Conservation (phyloP, 2,113 vertebrate species). For the Stomatorhinus ivindoensis region DNA sequence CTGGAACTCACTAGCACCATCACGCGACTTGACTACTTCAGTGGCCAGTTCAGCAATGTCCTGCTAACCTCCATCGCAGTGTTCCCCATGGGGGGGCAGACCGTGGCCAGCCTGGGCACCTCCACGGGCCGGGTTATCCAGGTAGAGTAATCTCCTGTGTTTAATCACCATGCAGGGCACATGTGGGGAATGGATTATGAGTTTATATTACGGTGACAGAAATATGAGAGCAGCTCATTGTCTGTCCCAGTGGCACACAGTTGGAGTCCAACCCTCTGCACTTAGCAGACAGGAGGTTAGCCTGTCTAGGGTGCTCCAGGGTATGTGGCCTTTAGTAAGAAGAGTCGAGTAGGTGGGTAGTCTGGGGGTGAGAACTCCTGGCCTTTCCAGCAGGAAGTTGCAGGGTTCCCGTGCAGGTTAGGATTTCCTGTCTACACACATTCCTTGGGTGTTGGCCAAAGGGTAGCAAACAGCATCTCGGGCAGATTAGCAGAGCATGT, state of each 20-base stretch:
- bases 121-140: slow-evolving; percentile 84
- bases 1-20: slow-evolving; percentile 80
- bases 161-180: background rate
- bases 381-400: background rate
- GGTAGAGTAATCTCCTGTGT: slow-evolving; percentile 53
- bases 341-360: background rate
- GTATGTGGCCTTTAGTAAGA: no score
- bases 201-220: background rate
- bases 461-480: background rate
- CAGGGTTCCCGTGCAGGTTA: background rate
- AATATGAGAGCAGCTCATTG: background rate
- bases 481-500: background rate
- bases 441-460: background rate
- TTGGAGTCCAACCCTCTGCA: background rate
- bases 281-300: background rate
- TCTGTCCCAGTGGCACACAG: background rate
- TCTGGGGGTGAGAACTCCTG: no score
- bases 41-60: slow-evolving; percentile 73
- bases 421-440: background rate
- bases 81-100: slow-evolving; percentile 68
- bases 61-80: slow-evolving; percentile 81
- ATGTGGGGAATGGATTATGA: background rate
- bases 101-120: slow-evolving; percentile 83
- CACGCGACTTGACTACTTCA: slow-evolving; percentile 81
- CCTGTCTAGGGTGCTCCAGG: background rate